Evolutionary conservation across 2,888 invertebrate species (phyloP).

Genomic region (Drosophila villosipedis): DNA sequence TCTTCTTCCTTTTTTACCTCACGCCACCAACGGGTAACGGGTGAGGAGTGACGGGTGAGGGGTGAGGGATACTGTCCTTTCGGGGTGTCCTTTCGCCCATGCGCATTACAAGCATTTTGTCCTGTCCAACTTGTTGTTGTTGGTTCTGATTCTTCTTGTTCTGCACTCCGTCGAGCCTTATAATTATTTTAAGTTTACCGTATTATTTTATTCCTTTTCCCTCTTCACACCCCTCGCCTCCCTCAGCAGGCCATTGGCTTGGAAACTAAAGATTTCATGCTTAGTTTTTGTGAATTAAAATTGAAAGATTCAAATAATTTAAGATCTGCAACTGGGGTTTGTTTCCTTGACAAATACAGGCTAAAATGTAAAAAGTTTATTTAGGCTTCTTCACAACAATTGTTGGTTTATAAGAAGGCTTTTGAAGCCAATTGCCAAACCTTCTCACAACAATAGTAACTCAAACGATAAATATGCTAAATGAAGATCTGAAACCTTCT

Average conservation of each 20-base stretch:
- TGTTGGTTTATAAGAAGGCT: no score
- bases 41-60: not conserved
- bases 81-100: conserved; percentile 59
- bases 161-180: conserved; percentile 46
- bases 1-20: conserved; percentile 33
- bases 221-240: not conserved
- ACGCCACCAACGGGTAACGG: conserved; percentile 42
- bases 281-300: conserved; percentile 21
- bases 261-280: conserved; percentile 70
- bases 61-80: conserved; percentile 15
- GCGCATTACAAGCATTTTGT: conserved; percentile 37
- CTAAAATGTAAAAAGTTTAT: no score
- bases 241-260: conserved; percentile 48
- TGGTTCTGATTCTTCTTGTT: conserved; percentile 9
- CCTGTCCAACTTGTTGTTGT: conserved; percentile 13
- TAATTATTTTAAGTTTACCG: conserved; percentile 73
- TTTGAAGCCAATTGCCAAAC: no score
- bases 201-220: conserved; percentile 16
- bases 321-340: not conserved
- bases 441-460: no score
- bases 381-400: no score
- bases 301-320: not conserved
- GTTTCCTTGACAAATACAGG: not conserved
- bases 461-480: no score
- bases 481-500: no score